Conservation (phyloP, 2,113 vertebrate genomes). For the Tringa solitaria region DNA sequence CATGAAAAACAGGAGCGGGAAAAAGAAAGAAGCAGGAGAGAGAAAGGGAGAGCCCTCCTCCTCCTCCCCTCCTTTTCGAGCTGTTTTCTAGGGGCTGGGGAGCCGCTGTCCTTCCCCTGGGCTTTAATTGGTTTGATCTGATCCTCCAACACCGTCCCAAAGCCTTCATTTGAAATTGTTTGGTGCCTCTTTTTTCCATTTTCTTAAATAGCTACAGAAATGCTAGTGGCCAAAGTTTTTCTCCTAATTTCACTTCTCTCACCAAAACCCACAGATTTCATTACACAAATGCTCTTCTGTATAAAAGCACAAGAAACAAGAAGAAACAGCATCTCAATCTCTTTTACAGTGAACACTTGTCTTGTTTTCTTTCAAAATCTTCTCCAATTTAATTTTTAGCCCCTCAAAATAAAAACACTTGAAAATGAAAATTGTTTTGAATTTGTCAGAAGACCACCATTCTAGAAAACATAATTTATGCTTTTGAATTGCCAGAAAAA, state of each 20-base stretch:
- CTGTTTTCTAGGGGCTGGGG: not conserved
- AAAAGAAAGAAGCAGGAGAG: not conserved
- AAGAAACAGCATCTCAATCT: not conserved
- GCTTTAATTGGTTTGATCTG: constrained; percentile 15
- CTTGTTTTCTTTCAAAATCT: not conserved
- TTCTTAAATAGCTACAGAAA: not conserved
- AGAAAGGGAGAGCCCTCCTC: not conserved
- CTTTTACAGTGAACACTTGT: not conserved
- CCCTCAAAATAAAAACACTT: too few relatives aligned
- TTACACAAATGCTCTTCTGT: not conserved
- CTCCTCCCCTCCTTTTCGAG: not conserved
- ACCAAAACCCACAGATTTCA: not conserved
- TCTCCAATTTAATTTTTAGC: not conserved
- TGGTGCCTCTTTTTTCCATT: not conserved
- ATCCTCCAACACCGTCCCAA: not conserved
- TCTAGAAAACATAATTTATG: not conserved
- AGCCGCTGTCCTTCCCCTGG: not conserved
- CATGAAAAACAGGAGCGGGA: not conserved
- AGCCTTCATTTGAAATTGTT: not conserved
- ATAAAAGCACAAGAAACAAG: not conserved
- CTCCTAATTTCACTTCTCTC: not conserved
- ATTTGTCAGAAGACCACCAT: not conserved
- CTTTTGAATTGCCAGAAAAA: not conserved
- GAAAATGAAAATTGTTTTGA: not conserved
- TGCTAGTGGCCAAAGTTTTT: not conserved